Conservation (phyloP, 2,888 invertebrate species). For the Acrobasis repandana region DNA sequence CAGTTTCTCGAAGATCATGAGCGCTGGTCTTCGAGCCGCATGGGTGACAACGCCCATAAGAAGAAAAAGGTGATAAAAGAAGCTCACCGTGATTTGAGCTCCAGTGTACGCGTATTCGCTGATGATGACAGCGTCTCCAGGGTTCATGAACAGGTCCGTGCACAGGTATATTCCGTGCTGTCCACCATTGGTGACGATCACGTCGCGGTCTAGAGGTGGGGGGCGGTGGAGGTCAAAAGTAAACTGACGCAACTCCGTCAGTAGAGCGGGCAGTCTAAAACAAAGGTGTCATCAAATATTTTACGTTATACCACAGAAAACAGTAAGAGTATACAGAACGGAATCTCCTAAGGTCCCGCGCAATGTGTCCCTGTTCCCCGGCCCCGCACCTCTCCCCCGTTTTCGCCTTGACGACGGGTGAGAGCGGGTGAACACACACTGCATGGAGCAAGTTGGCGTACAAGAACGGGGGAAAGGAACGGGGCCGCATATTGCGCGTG, state of each 20-base stretch:
- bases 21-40: conserved; percentile 56
- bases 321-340: no score
- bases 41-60: no score
- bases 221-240: conserved; percentile 86
- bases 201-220: conserved; percentile 83
- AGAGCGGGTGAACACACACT: no score
- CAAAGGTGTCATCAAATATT: not conserved
- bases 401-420: no score
- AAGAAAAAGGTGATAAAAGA: not conserved
- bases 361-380: no score
- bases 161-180: conserved; percentile 91
- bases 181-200: conserved; percentile 88
- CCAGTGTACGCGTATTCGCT: conserved; percentile 89
- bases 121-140: conserved; percentile 87
- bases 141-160: conserved; percentile 87
- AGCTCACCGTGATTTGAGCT: conserved; percentile 85
- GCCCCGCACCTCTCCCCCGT: no score
- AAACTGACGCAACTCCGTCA: conserved; percentile 84
- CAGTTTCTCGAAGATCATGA: conserved; percentile 89
- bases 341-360: no score
- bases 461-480: no score
- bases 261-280: conserved; percentile 80
- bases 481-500: no score
- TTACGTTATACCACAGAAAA: no score
- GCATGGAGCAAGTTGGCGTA: no score